These are phyloP conservation scores for Ibidorhyncha struthersii DNA, from an alignment of 2,113 vertebrate species.

Conservation along the genomic window DNA sequence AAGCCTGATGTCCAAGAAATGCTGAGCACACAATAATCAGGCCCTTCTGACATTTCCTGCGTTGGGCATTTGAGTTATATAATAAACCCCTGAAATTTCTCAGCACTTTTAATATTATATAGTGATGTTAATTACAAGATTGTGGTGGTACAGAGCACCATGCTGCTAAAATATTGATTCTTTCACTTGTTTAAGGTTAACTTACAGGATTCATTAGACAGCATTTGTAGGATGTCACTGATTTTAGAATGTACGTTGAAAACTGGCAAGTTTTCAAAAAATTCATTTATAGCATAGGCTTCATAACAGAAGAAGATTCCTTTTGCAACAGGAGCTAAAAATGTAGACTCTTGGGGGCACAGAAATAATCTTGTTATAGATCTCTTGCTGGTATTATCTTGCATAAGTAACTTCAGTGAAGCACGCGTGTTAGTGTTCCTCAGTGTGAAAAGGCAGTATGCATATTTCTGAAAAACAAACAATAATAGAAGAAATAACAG, in stretches of 20 bases:
- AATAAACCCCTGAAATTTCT: not conserved
- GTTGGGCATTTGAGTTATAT: not conserved
- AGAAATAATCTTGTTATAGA: not conserved
- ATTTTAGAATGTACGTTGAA: not conserved
- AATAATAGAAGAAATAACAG: not conserved
- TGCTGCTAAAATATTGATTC: not conserved
- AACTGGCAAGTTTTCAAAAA: not conserved
- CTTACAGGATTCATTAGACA: not conserved
- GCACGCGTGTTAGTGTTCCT: rapidly evolving
- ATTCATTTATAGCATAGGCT: not conserved
- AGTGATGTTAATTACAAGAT: not conserved
- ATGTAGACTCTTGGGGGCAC: not conserved
- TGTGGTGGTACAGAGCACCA: not conserved
- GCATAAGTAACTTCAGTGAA: not conserved
- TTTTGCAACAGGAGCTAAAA: not conserved
- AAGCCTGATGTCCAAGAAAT: not conserved
- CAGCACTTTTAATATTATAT: not conserved
- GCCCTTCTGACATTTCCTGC: not conserved
- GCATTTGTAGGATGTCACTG: not conserved
- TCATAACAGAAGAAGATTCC: not conserved
- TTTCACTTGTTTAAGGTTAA: not conserved
- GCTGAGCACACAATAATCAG: not conserved
- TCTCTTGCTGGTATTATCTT: not conserved
- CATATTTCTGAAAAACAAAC: not conserved
- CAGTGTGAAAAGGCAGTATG: not conserved